Evolutionary conservation across 2,888 invertebrate species (phyloP), one percentile per base, ranked within the genome.

Genomic region (Nephrotoma guestfalica): DNA sequence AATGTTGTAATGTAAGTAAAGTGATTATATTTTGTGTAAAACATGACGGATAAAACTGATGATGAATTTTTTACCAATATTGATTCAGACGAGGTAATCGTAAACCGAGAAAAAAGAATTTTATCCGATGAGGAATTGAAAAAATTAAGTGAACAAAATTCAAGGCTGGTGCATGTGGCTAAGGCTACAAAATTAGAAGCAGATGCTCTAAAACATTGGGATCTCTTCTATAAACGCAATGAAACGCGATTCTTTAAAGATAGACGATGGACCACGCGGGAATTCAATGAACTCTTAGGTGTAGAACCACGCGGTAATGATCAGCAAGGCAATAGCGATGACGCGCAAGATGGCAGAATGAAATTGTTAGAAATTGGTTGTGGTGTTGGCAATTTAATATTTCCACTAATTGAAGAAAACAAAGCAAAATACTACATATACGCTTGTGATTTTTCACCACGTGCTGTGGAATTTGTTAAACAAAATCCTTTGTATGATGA

Each of bases 381-480:
- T 91, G 99, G 99, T 3, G 99, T 98, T 7, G 99, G 99, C 0
- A 99, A 99, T 92, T 96, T 99, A 90, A 93, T 99, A 85, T 99
- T 96, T 91, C 99, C 99, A 0, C 91, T 99, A 86, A 91, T 98
- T 0, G 95, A 96, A 89, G 97, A 97, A 89, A 94, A 95, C 0
- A 89, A 91, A 0, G 92, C 92, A 88, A 93, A 94, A 88, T 93
- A 95, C 88, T 95, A 94, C 90, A 93, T 96, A 88, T 95, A 96
- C 91, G 97, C 97, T 0, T 98, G 98, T 91, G 99, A 99, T 92
- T 95, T 99, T 90, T 98, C 98, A 0, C 95, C 96, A 86, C 94
- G 96, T 92, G 99, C 99, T 0, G 93, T 99, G 0, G 95, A 97
- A 30, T 95, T 98, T 89, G 95, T 98, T 0, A 96, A 96, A 92